Percentiles rank a stretch among this genome's conserved stretches.
phyloP scores from a whole-genome alignment of 2,113 vertebrate genomes.

The Chloebia gouldiae region DNA sequence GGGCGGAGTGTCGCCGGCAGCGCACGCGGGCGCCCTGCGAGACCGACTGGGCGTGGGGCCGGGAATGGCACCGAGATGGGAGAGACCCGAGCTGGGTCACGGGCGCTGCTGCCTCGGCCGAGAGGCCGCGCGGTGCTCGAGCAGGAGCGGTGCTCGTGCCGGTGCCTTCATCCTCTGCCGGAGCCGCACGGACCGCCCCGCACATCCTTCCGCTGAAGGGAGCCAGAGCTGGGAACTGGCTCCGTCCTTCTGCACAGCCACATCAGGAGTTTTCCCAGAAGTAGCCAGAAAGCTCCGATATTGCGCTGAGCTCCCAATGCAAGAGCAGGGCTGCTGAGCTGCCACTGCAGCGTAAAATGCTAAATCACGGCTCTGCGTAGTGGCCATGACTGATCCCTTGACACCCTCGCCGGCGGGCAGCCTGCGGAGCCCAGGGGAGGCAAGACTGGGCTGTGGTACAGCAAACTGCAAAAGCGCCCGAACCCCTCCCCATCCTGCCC shows the following conservation, averaged over 20 bases:
- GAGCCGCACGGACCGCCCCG: background rate
- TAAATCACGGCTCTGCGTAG: background rate
- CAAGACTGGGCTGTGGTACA: accelerated
- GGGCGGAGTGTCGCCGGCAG: background rate
- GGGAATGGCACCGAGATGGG: background rate
- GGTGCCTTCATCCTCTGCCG: background rate
- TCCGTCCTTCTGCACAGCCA: background rate
- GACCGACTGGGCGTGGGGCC: background rate
- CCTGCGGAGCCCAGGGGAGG: background rate
- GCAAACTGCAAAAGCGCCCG: accelerated
- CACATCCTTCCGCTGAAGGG: background rate
- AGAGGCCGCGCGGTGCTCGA: background rate
- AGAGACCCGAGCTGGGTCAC: background rate
- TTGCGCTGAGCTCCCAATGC: background rate
- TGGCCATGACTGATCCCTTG: background rate
- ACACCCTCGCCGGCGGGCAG: background rate
- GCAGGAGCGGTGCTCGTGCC: background rate
- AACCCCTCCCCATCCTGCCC: accelerated
- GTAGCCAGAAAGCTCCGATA: background rate
- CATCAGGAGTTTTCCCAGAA: background rate
- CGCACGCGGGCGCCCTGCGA: background rate
- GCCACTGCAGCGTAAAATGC: background rate
- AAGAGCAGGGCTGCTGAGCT: background rate
- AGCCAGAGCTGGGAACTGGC: background rate
- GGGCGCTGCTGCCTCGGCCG: background rate